Evolutionary conservation across 2,113 vertebrate species (phyloP).

Genomic region (Albula goreensis): DNA sequence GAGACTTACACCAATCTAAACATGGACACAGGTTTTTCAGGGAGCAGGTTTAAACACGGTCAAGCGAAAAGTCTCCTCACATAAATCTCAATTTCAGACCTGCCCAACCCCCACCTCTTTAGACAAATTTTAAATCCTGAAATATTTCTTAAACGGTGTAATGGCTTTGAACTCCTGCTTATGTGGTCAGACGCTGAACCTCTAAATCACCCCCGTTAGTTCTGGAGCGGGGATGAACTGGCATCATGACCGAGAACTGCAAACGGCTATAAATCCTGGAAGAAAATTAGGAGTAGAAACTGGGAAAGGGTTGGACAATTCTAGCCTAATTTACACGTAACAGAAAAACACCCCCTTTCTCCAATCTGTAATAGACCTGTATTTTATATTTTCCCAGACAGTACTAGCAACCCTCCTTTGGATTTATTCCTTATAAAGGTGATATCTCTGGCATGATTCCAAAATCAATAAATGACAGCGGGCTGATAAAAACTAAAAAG

Average conservation of each 20-base stretch:
- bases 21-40: neutral
- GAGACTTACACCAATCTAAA: conserved; percentile 31
- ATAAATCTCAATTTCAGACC: conserved; percentile 26
- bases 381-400: conserved; percentile 45
- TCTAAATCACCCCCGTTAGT: conserved; percentile 50
- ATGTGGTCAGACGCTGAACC: neutral
- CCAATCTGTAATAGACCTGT: conserved; percentile 22
- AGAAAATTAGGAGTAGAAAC: conserved; percentile 44
- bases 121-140: neutral
- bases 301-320: conserved; percentile 51
- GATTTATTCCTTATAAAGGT: conserved; percentile 51
- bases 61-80: conserved; percentile 35
- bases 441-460: conserved; percentile 47
- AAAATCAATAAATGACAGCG: conserved; percentile 38
- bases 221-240: neutral
- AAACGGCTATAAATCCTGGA: conserved; percentile 39
- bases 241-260: conserved; percentile 17
- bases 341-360: conserved; percentile 16
- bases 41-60: conserved; percentile 17
- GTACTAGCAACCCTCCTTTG: conserved; percentile 55
- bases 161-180: neutral
- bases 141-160: conserved; percentile 24
- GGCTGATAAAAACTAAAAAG: neutral
- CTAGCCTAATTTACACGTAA: conserved; percentile 54
- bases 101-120: neutral